Conservation (phyloP, 2,888 invertebrate species). For the Gisinianus flammeolus region DNA sequence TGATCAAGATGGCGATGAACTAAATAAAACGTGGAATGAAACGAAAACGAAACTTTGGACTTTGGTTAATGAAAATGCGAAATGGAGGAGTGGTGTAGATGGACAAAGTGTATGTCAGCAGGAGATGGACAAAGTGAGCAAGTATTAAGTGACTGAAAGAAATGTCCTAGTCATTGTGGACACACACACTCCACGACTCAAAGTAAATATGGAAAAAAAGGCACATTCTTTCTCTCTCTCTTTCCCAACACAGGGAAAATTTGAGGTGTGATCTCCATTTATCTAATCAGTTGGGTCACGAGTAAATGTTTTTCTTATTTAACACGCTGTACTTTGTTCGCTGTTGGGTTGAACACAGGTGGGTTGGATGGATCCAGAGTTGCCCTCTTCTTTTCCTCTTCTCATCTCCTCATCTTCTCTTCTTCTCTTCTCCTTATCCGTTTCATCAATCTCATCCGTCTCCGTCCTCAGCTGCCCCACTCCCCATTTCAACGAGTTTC, state of each 20-base stretch:
- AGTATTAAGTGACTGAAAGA: background rate
- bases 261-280: background rate
- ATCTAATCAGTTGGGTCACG: background rate
- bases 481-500: too few species aligned
- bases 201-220: conserved; percentile 4
- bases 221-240: background rate
- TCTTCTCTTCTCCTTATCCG: too few species aligned
- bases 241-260: background rate
- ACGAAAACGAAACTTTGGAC: too few species aligned
- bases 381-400: too few species aligned
- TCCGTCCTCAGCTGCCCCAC: too few species aligned
- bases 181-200: background rate
- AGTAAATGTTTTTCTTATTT: background rate
- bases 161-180: background rate
- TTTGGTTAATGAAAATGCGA: too few species aligned
- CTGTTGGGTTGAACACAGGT: too few species aligned
- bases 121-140: background rate
- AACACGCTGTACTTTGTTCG: background rate
- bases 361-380: too few species aligned
- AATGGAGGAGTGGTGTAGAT: too few species aligned
- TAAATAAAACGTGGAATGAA: background rate
- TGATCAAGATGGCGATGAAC: background rate
- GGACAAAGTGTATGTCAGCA: too few species aligned
- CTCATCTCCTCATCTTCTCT: too few species aligned
- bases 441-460: too few species aligned